Percentiles rank a stretch among this genome's conserved stretches.
These are phyloP conservation scores for Metopolophium dirhodum DNA, from an alignment of 1,140 invertebrate genomes.

Conservation along the genomic window DNA sequence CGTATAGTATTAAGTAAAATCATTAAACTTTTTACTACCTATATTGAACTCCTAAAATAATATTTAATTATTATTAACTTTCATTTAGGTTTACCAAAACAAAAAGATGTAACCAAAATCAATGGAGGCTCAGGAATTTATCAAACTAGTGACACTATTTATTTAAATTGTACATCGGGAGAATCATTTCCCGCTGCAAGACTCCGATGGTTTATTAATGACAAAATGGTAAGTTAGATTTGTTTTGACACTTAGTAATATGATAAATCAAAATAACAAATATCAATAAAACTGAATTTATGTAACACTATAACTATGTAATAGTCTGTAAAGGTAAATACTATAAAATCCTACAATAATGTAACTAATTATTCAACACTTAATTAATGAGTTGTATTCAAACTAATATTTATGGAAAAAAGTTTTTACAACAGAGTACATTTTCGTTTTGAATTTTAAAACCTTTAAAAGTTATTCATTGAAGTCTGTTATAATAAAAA, in stretches of 20 bases:
- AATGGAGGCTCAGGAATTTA: constrained; percentile 78
- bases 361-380: constrained; percentile 29
- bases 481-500: background rate
- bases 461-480: background rate
- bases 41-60: background rate
- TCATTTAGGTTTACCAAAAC: constrained; percentile 70
- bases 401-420: background rate
- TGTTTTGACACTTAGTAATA: background rate
- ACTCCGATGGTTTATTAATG: constrained; percentile 82
- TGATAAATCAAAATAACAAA: constrained; percentile 24
- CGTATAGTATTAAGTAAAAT: no score
- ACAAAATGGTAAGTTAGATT: constrained; percentile 70
- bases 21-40: background rate
- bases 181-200: constrained; percentile 77
- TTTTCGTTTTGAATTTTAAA: constrained; percentile 7
- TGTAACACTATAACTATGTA: background rate
- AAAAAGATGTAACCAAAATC: constrained; percentile 77
- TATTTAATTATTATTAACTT: background rate
- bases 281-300: background rate
- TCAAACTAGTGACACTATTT: constrained; percentile 78
- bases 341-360: constrained; percentile 4
- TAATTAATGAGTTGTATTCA: constrained; percentile 13
- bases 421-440: background rate
- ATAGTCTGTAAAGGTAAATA: background rate
- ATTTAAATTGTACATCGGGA: constrained; percentile 82